Base-by-base conservation (phyloP, 1,140 invertebrate genomes). In the Drosophila leontia region DNA sequence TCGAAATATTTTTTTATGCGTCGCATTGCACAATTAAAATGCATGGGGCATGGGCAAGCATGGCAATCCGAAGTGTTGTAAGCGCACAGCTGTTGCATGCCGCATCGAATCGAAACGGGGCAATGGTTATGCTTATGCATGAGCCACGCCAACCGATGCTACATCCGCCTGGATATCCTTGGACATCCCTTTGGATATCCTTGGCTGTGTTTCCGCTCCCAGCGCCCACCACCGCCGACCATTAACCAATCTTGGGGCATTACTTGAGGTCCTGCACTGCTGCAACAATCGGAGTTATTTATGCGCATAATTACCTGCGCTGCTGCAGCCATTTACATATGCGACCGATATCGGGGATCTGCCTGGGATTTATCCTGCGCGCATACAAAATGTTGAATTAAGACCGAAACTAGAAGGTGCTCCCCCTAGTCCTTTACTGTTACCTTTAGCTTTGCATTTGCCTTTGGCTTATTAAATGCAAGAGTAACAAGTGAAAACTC, bases 121-220 rank as follows among this genome's bases (percentile, higher is more conserved):
- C 69, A 68, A 82, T 75, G 74, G 84, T 75, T 87, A 88, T 87
- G 84, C 80, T 88, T 87, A 87, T 88, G 85, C 84, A 90, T 88
- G 85, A 88, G 84, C 55, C 74, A 34, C 41, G 44, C 45, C 41
- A 23, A 34, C 17, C 55, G 8, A 53, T 44, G 45, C 32, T 19
- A 23, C 67, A 47, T 63, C 58, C 63, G 42, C 58, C 58, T 19
- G 63, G 58, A 67, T 67, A 67, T 67, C 32, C 63, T 29, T 17
- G 32, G 19, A 17, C 15, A 39, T 56, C 29, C 48, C 48, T 12
- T 17, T 34, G 15, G 48, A 50, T 50, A 32, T 50, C 51, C 51
- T 29, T 55, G 34, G 34, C 19, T 2, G 34, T 9, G 17, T 12
- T 34, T 34, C n/a, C n/a, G 50, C 29, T 17, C 13, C 19, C 19